Conservation (phyloP, 2,113 vertebrate species). For the Phasianus colchicus region DNA sequence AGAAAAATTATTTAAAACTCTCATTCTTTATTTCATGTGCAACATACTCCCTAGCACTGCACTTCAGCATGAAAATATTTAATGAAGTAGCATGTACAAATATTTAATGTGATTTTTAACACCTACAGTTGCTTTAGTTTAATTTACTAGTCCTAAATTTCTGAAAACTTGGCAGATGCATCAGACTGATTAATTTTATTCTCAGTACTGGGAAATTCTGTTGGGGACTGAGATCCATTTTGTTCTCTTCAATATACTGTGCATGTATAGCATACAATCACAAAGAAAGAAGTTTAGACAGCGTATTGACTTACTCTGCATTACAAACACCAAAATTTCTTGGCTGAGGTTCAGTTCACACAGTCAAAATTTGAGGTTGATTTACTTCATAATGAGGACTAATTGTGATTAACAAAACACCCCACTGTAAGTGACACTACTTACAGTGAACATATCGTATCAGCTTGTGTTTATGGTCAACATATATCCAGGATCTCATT, state of each 20-base stretch:
- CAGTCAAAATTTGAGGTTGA: not conserved
- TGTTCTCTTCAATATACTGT: not conserved
- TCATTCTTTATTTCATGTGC: not conserved
- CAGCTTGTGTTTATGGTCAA: not conserved
- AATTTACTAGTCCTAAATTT: not conserved
- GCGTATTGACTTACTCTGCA: not conserved
- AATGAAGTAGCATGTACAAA: not conserved
- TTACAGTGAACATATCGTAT: not conserved
- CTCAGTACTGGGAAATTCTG: not conserved
- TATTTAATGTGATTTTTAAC: not conserved
- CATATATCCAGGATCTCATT: not conserved
- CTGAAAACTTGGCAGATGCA: not conserved
- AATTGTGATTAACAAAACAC: not conserved
- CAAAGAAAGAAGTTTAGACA: not conserved
- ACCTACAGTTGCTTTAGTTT: not conserved
- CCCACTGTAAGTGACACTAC: rapidly evolving
- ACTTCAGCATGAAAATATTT: not conserved
- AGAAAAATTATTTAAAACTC: not conserved
- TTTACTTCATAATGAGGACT: not conserved
- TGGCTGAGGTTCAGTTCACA: not conserved
- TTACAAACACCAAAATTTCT: not conserved
- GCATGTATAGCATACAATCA: not conserved
- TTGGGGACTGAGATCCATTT: not conserved
- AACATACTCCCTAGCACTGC: not conserved
- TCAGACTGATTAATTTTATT: not conserved